Evolutionary conservation across 2,113 vertebrate genomes (phyloP), one percentile per base, ranked within the genome.

Genomic region (Poecile atricapillus): DNA sequence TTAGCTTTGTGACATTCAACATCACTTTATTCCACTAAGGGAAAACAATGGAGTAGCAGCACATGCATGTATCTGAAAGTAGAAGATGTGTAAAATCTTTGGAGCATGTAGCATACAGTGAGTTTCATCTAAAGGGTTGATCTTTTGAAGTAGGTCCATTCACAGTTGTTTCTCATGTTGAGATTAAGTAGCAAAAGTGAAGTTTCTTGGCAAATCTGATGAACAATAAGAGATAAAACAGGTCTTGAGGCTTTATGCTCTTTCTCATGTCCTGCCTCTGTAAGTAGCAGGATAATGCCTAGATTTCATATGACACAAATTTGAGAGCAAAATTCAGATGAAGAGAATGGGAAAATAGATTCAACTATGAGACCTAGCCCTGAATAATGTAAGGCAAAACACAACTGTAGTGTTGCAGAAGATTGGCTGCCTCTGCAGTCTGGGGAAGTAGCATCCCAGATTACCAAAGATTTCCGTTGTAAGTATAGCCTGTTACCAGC

Each of bases 21-120:
- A 9, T 25, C 39, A 20, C 22, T 73, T 58, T 8, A 49, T 74
- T 81, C 6, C 9, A 15, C 16, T 47, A 15, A 3, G 22, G 25
- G 52, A 53, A 76, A 79, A 49, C 0, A 13, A 17, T n/a, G n/a
- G 31, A 83, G 10, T 59, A 41, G 47, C 20, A 87, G 56, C 15
- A 18, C 0, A 3, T 47, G 19, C 21, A 9, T 1, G 0, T 81
- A 46, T 39, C 20, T 47, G 24, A 49, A 68, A 62, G 24, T 55
- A 18, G 75, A 88, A 69, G 24, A 28, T n/a, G 4, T 27, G 5
- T 39, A 3, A 44, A 35, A 11, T 55, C 33, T 77, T 62, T 12
- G 60, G 39, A 82, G 22, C 16, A 10, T 3, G 13, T 28, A 77
- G 22, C 44, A 2, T n/a, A 49, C n/a, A 81, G 37, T n/a, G 73